Conservation (phyloP, 2,797 vertebrate genomes). For the Rhinichthys osculus region DNA sequence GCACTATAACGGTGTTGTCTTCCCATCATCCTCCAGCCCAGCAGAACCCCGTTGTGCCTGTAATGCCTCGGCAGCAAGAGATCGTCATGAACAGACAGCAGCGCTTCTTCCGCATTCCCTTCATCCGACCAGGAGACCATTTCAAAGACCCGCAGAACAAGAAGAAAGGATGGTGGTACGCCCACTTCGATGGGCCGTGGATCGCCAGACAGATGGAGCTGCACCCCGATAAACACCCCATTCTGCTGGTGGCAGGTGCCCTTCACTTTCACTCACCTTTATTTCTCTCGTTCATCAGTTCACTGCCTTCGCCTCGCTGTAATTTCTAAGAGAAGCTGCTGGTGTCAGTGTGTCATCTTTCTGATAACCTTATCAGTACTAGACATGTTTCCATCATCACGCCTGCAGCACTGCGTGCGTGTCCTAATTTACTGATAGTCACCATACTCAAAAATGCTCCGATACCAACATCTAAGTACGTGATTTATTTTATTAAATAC, state of each 20-base stretch:
- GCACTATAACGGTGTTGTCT: constrained; percentile 5
- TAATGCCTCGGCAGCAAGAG: constrained; percentile 85
- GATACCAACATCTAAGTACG: too few species aligned
- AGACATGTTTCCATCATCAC: too few species aligned
- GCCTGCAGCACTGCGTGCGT: neutral
- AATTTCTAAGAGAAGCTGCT: neutral
- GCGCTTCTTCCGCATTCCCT: constrained; percentile 96
- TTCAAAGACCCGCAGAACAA: constrained; percentile 93
- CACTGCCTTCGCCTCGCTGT: neutral
- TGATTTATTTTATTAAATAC: neutral
- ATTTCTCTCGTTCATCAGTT: neutral
- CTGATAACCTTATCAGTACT: neutral
- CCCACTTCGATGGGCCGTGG: constrained; percentile 96
- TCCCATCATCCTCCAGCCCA: constrained; percentile 77
- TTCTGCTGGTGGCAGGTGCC: constrained; percentile 92
- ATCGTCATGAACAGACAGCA: constrained; percentile 88
- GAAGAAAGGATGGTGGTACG: constrained; percentile 99
- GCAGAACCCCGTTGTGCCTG: constrained; percentile 83
- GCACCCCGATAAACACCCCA: constrained; percentile 95
- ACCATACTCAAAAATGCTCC: neutral
- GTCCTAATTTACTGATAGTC: neutral
- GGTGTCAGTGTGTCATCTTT: neutral
- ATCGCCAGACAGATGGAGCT: constrained; percentile 98
- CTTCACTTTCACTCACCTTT: neutral
- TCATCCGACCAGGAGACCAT: constrained; percentile 92